phyloP scores from a whole-genome alignment of 2,888 invertebrate species.

The Selenia dentaria region DNA sequence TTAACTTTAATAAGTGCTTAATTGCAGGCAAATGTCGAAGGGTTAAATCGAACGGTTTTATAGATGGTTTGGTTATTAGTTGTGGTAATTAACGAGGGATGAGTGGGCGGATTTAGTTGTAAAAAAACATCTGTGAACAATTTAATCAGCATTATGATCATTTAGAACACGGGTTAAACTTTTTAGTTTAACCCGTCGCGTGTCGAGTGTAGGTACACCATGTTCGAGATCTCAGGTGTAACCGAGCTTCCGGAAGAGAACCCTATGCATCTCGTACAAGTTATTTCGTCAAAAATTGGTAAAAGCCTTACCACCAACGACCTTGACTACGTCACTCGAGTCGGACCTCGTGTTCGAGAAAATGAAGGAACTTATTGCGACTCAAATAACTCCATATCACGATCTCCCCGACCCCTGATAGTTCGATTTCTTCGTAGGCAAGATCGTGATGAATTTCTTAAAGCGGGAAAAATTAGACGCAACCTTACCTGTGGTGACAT shows the following conservation, averaged over 20 bases:
- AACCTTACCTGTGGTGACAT: neutral
- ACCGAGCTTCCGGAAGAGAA: neutral
- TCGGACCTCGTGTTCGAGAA: neutral
- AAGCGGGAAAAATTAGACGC: neutral
- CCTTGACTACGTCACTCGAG: neutral
- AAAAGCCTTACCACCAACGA: neutral
- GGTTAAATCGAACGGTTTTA: conserved; percentile 32
- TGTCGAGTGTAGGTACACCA: too few relatives aligned
- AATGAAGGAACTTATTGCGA: neutral
- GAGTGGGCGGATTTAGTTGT: conserved; percentile 1
- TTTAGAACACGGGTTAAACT: too few relatives aligned
- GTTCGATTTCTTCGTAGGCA: neutral
- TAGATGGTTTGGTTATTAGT: conserved; percentile 22
- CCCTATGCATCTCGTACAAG: neutral
- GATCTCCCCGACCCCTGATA: neutral
- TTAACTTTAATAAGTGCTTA: conserved; percentile 42
- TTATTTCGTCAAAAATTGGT: conserved; percentile 1
- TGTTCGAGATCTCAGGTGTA: neutral
- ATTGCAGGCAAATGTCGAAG: conserved; percentile 64
- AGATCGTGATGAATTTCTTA: neutral
- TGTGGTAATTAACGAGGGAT: conserved; percentile 16
- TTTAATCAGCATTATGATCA: too few relatives aligned
- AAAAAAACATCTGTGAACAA: neutral
- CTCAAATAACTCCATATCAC: neutral
- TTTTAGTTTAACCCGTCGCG: too few relatives aligned